A percentile compares a stretch with the other conserved stretches of the same genome.
Conservation (phyloP, 2,797 vertebrate species). For the Diceros bicornis region DNA sequence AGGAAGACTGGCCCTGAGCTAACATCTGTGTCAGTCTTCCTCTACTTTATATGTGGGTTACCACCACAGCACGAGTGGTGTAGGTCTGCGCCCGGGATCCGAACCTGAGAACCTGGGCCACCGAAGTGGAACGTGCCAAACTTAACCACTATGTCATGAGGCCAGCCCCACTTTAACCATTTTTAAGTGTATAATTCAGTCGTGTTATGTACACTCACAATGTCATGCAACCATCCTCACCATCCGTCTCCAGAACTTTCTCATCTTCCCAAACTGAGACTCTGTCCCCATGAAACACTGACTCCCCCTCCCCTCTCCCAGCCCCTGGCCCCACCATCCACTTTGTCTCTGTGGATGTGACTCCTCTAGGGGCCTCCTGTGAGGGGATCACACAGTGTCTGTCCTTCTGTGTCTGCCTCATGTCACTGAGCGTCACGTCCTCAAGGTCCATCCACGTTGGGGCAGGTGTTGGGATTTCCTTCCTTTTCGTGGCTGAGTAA, state of each 20-base stretch:
- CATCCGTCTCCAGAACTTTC: neutral
- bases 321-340: too few relatives aligned
- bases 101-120: too few relatives aligned
- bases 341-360: neutral
- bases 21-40: too few relatives aligned
- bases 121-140: too few relatives aligned
- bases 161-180: neutral
- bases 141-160: too few relatives aligned
- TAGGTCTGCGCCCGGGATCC: too few relatives aligned
- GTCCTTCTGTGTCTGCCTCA: neutral
- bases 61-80: too few relatives aligned
- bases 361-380: neutral
- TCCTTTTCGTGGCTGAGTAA: neutral
- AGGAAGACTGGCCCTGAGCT: too few relatives aligned
- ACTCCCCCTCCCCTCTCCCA: neutral
- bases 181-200: neutral
- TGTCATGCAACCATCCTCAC: neutral
- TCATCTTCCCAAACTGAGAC: neutral
- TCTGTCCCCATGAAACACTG: neutral
- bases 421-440: neutral
- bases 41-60: too few relatives aligned
- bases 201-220: rapidly evolving
- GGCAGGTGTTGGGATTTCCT: neutral
- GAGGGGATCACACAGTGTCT: rapidly evolving
- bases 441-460: neutral